Evolutionary conservation across 2,888 invertebrate genomes (phyloP), one percentile per base, ranked within the genome.

Genomic region (Temnothorax unifasciatus): DNA sequence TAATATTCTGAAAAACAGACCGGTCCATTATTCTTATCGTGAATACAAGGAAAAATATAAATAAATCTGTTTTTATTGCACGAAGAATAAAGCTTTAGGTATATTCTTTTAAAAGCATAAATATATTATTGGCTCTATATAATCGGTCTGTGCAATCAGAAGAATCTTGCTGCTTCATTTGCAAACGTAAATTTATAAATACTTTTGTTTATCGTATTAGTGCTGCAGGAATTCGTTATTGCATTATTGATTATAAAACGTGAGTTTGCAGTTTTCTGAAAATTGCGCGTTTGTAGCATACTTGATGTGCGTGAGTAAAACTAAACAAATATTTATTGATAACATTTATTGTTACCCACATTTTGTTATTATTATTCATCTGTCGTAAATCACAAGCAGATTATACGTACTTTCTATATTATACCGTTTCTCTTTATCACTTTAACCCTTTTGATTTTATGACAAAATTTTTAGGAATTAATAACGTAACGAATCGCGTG

Each of bases 291-390:
- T 29, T 0, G n/a, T 3, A 6, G n/a, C 38, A n/a, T 54, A 38
- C 21, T 38, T 54, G n/a, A n/a, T n/a, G 0, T 34, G 9, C 8
- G 41, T 25, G 21, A 73, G 54, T 54, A 41, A 25, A 57, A 6
- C 38, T 71, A 18, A 71, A 50, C 29, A 21, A 73, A 25, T 38
- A 66, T 13, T 73, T 59, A 25, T 13, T 52, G 66, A 66, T 66
- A 3, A 34, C 6, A 66, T 11, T 73, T 57, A 18, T 21, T 63
- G 11, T 66, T 66, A 15, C 3, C 1, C 1, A 18, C 11, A 57
- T 73, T 50, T 71, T 34, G 2, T 34, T 25, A 57, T 18, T 57
- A 57, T 41, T 3, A 25, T 15, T 71, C 5, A 38, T 15, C 4
- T 66, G 4, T 38, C 25, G 1, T 38, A 57, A 38, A 15, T 57